Conservation (phyloP, 2,113 vertebrate species). For the Macroglossus sobrinus region DNA sequence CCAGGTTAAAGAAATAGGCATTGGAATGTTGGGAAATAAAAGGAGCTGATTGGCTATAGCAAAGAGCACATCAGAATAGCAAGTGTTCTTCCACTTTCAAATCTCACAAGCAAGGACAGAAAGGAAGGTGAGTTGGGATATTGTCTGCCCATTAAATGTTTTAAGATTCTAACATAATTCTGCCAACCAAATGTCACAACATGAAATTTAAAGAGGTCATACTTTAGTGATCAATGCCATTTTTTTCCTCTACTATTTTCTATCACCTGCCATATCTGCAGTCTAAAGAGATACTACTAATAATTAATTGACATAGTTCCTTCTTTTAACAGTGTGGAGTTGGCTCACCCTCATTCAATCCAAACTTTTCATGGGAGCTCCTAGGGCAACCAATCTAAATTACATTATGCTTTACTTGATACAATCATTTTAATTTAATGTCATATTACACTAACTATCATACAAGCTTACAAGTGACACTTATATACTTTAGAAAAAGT, state of each 20-base stretch:
- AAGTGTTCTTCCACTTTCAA: conserved; percentile 48
- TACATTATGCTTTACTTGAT: background rate
- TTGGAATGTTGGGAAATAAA: conserved; percentile 57
- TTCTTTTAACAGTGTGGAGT: background rate
- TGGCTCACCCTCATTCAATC: background rate
- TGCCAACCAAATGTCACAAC: conserved; percentile 60
- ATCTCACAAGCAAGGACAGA: conserved; percentile 56
- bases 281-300: conserved; percentile 29
- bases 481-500: conserved; percentile 5
- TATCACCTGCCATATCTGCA: background rate
- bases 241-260: conserved; percentile 57
- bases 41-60: conserved; percentile 47
- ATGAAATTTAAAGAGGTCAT: conserved; percentile 59
- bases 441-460: background rate
- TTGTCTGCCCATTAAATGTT: conserved; percentile 43
- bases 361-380: conserved; percentile 9
- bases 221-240: conserved; percentile 38
- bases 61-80: conserved; percentile 55
- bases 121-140: conserved; percentile 61
- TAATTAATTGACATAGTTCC: background rate
- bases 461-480: background rate
- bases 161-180: conserved; percentile 67
- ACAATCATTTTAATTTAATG: conserved; percentile 25
- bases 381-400: conserved; percentile 12
- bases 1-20: conserved; percentile 20